Evolutionary conservation across 2,888 invertebrate genomes (phyloP).

Genomic region (Agriotes lineatus): DNA sequence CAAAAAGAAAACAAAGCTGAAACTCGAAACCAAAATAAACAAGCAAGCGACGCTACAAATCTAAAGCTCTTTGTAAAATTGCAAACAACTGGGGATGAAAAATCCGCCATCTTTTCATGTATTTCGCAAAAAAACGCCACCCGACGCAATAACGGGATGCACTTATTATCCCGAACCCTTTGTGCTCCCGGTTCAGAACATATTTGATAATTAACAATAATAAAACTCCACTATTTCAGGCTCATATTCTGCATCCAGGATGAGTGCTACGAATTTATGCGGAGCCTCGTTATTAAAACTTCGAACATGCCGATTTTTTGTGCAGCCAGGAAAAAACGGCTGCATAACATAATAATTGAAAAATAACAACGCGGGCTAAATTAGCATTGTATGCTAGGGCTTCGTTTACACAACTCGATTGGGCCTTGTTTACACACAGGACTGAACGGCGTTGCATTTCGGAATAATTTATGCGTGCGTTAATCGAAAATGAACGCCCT

Average conservation of each 20-base stretch:
- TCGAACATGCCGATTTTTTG: not conserved
- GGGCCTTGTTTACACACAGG: slow-evolving; percentile 34
- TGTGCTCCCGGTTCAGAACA: slow-evolving; percentile 9
- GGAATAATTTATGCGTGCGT: slow-evolving; percentile 41
- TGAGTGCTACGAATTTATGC: not conserved
- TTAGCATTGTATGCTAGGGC: slow-evolving; percentile 25
- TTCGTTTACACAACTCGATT: slow-evolving; percentile 38
- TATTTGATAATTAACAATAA: slow-evolving; percentile 20
- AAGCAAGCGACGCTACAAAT: slow-evolving; percentile 23
- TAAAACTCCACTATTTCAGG: slow-evolving; percentile 9
- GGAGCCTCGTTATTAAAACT: not conserved
- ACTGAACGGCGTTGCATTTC: slow-evolving; percentile 36
- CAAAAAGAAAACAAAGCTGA: slow-evolving; percentile 22
- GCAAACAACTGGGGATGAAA: slow-evolving; percentile 18
- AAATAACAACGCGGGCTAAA: slow-evolving; percentile 30
- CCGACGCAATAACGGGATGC: slow-evolving; percentile 12
- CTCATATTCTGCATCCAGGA: not conserved
- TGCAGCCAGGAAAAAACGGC: not conserved
- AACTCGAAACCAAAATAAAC: slow-evolving; percentile 27
- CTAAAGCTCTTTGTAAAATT: slow-evolving; percentile 33
- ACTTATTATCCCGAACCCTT: not conserved
- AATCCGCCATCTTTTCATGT: slow-evolving; percentile 9
- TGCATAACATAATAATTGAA: slow-evolving; percentile 34
- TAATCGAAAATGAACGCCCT: slow-evolving; percentile 45
- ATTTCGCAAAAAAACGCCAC: not conserved